Evolutionary conservation across 2,113 vertebrate genomes (phyloP).

Genomic region (Noctilio leporinus): DNA sequence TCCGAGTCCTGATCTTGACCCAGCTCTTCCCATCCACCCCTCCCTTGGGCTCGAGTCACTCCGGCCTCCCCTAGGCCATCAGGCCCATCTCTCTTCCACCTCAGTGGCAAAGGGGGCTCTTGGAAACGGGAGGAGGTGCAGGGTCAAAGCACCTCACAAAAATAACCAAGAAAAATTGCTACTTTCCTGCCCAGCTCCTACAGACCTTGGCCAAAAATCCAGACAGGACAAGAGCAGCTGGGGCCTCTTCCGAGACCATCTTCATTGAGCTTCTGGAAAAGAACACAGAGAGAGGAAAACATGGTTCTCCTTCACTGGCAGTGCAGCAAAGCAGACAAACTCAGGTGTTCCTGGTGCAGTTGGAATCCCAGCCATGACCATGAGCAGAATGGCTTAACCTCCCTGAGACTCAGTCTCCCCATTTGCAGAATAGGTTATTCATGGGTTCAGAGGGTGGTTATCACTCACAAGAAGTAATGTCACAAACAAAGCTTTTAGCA

Average conservation of each 20-base stretch:
- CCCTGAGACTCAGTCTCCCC: background rate
- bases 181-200: background rate
- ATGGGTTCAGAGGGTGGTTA: background rate
- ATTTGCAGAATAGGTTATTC: background rate
- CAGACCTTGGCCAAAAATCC: background rate
- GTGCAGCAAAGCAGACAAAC: background rate
- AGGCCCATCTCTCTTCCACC: background rate
- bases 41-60: background rate
- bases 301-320: background rate
- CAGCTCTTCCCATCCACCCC: background rate
- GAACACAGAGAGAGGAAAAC: background rate
- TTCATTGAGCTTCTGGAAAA: background rate
- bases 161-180: background rate
- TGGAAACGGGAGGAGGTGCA: background rate
- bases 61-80: accelerated
- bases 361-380: background rate
- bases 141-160: background rate
- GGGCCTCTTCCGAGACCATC: background rate
- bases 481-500: background rate
- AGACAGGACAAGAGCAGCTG: no score
- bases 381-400: background rate
- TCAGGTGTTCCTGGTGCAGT: background rate
- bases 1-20: background rate
- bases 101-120: background rate
- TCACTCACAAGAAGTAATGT: background rate